Evolutionary conservation across 2,888 invertebrate genomes (phyloP).

Genomic region (Choreutis nemorana): DNA sequence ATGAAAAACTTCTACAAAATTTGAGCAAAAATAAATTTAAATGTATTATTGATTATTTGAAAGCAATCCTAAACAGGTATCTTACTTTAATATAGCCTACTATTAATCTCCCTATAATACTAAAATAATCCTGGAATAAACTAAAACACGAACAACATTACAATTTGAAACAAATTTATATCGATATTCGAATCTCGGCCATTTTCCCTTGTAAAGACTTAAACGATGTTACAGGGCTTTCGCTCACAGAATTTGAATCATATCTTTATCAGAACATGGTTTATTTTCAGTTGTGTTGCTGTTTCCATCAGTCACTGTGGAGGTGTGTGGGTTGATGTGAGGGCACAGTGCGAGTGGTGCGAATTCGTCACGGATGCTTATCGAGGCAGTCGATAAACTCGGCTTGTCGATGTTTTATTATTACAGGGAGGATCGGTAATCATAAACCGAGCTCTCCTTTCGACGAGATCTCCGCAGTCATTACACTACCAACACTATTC

Average conservation of each 20-base stretch:
- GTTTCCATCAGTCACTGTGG: conserved; percentile 15
- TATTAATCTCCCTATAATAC: too few species aligned
- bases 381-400: conserved; percentile 59
- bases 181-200: conserved; percentile 45
- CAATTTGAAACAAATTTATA: conserved; percentile 57
- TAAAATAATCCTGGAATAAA: conserved; percentile 28
- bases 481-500: conserved; percentile 1
- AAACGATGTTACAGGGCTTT: too few species aligned
- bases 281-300: conserved; percentile 11
- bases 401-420: conserved; percentile 53
- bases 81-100: too few species aligned
- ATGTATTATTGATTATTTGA: too few species aligned
- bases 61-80: too few species aligned
- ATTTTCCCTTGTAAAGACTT: conserved; percentile 22
- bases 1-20: conserved; percentile 5
- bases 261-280: conserved; percentile 9
- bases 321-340: conserved; percentile 6
- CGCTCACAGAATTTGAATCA: conserved; percentile 13
- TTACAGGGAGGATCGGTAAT: conserved; percentile 45
- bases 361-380: conserved; percentile 65
- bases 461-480: conserved; percentile 25
- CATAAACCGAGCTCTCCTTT: conserved; percentile 39
- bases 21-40: conserved; percentile 3
- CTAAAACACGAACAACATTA: conserved; percentile 32
- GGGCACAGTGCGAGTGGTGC: conserved; percentile 34